A percentile compares a stretch with the other conserved stretches of the same genome.
These are phyloP conservation scores for Meandrusa payeni DNA, from an alignment of 2,888 invertebrate species.

Conservation along the genomic window DNA sequence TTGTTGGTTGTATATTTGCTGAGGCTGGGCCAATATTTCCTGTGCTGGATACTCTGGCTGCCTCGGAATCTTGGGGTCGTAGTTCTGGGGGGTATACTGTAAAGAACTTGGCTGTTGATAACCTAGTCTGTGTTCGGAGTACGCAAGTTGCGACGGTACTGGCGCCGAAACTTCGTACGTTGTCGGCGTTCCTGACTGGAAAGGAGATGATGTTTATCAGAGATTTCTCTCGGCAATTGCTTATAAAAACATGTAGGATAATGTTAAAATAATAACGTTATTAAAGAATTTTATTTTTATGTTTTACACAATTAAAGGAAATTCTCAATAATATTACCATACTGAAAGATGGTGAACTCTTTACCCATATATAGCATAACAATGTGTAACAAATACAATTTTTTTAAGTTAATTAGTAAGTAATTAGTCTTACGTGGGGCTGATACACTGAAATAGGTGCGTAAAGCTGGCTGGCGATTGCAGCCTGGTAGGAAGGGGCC, in stretches of 20 bases:
- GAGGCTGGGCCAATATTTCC: constrained; percentile 30
- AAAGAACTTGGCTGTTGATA: constrained; percentile 36
- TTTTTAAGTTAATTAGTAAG: too few relatives aligned
- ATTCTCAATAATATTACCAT: too few relatives aligned
- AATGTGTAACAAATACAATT: too few relatives aligned
- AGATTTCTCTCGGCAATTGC: too few relatives aligned
- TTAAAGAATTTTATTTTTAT: too few relatives aligned
- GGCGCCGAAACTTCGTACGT: constrained; percentile 60
- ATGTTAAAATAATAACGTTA: too few relatives aligned
- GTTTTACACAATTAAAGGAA: too few relatives aligned
- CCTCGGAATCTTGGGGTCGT: constrained; percentile 29
- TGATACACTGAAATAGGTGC: constrained; percentile 62
- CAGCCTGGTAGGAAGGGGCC: constrained; percentile 50
- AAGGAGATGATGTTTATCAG: constrained; percentile 16
- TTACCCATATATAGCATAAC: too few relatives aligned
- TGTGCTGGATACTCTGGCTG: constrained; percentile 32
- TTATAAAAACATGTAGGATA: too few relatives aligned
- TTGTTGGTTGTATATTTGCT: constrained; percentile 18
- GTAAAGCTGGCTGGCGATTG: constrained; percentile 60
- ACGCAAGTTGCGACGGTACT: constrained; percentile 58
- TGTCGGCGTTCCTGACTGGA: constrained; percentile 52
- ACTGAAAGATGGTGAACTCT: background rate
- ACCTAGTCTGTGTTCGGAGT: constrained; percentile 51
- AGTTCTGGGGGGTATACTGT: constrained; percentile 34
- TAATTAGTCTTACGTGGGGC: constrained; percentile 44